Conservation (phyloP, 1,140 invertebrate genomes). For the Portunus trituberculatus region DNA sequence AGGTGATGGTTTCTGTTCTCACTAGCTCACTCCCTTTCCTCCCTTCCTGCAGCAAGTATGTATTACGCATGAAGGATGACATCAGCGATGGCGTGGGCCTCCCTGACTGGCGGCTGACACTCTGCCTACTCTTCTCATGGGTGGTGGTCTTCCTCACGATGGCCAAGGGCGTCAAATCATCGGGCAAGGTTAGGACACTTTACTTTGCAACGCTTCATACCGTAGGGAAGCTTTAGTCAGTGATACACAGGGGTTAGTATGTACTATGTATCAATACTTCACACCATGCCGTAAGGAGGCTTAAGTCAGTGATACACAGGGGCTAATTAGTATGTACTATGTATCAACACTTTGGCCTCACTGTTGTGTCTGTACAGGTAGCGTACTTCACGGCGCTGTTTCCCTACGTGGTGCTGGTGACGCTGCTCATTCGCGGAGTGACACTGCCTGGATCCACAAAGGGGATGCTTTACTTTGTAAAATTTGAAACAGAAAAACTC, state of each 20-base stretch:
- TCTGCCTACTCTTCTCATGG: constrained; percentile 90
- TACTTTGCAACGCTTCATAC: background rate
- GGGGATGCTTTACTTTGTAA: constrained; percentile 89
- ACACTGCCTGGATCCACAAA: constrained; percentile 88
- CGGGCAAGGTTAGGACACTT: constrained; percentile 73
- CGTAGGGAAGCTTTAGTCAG: no score
- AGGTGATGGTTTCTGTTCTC: background rate
- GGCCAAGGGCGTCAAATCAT: constrained; percentile 86
- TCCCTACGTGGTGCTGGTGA: constrained; percentile 91
- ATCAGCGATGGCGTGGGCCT: constrained; percentile 88
- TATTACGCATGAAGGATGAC: constrained; percentile 85
- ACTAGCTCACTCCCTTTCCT: background rate
- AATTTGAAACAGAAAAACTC: constrained; percentile 86
- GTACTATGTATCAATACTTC: no score
- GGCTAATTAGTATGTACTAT: background rate
- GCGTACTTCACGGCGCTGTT: constrained; percentile 91
- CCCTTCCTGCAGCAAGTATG: constrained; percentile 83
- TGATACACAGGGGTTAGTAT: no score
- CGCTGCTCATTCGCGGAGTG: constrained; percentile 87
- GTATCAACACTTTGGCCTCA: background rate
- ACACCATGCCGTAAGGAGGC: no score
- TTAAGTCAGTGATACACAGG: background rate
- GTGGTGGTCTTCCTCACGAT: constrained; percentile 88
- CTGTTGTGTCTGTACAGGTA: constrained; percentile 34
- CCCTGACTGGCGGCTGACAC: constrained; percentile 88